These are phyloP conservation scores for Rhyacophila brunnea DNA, from an alignment of 1,140 invertebrate species.

Conservation along the genomic window DNA sequence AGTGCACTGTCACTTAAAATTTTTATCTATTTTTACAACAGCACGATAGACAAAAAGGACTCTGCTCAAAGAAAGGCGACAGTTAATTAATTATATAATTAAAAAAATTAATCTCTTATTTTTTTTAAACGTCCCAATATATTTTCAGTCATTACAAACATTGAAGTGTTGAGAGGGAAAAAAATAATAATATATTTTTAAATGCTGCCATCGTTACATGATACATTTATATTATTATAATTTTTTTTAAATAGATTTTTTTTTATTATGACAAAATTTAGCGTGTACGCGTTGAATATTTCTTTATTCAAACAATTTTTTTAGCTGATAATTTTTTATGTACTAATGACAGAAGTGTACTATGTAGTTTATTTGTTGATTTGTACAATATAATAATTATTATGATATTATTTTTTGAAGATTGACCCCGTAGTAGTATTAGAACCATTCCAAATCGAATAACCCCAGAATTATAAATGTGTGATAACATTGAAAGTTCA, in stretches of 20 bases:
- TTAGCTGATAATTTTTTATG: neutral
- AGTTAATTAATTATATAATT: too few species aligned
- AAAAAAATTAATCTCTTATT: too few species aligned
- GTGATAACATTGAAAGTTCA: neutral
- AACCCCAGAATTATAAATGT: neutral
- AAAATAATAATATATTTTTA: neutral
- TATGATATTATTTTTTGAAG: neutral
- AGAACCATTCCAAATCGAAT: neutral
- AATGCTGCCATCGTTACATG: neutral
- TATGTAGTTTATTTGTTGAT: neutral
- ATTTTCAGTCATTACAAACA: neutral
- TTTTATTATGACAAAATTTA: neutral
- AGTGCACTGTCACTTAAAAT: too few species aligned
- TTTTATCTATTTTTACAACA: too few species aligned
- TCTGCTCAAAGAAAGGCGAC: too few species aligned
- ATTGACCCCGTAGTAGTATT: neutral
- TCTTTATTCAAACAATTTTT: neutral
- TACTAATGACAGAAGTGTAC: neutral
- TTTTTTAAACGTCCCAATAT: too few species aligned
- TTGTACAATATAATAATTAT: neutral
- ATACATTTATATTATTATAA: neutral
- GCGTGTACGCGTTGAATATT: neutral
- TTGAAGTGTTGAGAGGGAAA: neutral
- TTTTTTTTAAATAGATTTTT: neutral
- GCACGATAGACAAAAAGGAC: too few species aligned